Evolutionary conservation across 2,888 invertebrate species (phyloP).

Genomic region (Drosophila colorata): DNA sequence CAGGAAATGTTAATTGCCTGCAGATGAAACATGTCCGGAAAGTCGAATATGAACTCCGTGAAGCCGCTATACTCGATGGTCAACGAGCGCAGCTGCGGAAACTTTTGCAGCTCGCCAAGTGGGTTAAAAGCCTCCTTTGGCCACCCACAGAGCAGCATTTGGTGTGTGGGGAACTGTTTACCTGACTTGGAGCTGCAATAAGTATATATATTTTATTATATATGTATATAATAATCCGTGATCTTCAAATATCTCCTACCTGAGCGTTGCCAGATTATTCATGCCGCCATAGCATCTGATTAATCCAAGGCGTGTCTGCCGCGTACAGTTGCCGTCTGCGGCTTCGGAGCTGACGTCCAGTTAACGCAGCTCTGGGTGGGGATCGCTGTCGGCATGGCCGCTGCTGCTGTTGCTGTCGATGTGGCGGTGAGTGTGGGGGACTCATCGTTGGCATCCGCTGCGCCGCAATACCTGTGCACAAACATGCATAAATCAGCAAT

Average conservation of each 20-base stretch:
- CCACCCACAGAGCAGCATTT: constrained; percentile 83
- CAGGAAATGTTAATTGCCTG: constrained; percentile 85
- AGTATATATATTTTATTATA: neutral
- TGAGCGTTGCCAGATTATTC: constrained; percentile 75
- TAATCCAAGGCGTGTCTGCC: constrained; percentile 63
- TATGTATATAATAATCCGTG: no score
- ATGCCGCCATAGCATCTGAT: constrained; percentile 83
- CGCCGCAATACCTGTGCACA: constrained; percentile 14
- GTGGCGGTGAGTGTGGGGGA: neutral
- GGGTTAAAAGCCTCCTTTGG: constrained; percentile 80
- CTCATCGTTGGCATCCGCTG: constrained; percentile 1
- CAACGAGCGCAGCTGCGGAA: constrained; percentile 79
- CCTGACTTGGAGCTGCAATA: constrained; percentile 50
- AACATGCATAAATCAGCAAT: constrained; percentile 1
- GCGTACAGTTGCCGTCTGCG: constrained; percentile 78
- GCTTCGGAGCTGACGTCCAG: constrained; percentile 81
- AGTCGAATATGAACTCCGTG: constrained; percentile 77
- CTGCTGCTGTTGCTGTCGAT: neutral
- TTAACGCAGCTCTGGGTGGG: constrained; percentile 64
- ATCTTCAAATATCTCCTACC: constrained; percentile 54
- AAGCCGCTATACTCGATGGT: constrained; percentile 83
- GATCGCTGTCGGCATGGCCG: neutral
- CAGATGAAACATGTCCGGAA: constrained; percentile 82
- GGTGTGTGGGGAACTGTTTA: constrained; percentile 34
- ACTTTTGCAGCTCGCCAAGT: constrained; percentile 69